Conservation (phyloP, 2,797 vertebrate species). For the Thaleichthys pacificus region DNA sequence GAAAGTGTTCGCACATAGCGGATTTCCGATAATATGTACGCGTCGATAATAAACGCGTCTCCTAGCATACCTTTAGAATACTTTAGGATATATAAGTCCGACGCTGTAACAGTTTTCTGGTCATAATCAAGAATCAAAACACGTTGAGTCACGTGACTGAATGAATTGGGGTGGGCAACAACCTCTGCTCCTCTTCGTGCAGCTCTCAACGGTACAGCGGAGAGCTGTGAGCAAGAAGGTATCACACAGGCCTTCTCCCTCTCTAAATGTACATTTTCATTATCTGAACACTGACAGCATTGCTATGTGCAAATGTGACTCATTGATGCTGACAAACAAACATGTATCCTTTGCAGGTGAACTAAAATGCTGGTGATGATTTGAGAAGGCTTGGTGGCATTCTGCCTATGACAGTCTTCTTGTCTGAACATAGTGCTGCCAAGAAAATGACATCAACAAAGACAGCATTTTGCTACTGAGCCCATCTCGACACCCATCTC, state of each 20-base stretch:
- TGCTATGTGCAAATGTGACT: conserved; percentile 51
- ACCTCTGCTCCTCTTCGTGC: conserved; percentile 52
- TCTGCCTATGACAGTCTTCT: conserved; percentile 52
- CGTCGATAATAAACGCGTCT: background rate
- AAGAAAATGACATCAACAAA: conserved; percentile 52
- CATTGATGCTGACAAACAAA: conserved; percentile 48
- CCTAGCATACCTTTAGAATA: background rate
- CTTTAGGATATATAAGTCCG: background rate
- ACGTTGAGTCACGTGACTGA: conserved; percentile 67
- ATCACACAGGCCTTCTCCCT: conserved; percentile 50
- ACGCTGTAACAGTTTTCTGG: background rate
- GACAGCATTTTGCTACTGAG: conserved; percentile 44
- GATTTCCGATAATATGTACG: background rate
- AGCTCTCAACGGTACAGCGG: conserved; percentile 59
- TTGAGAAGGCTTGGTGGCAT: conserved; percentile 45
- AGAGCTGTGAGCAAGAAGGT: conserved; percentile 48
- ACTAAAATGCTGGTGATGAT: conserved; percentile 33
- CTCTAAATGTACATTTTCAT: conserved; percentile 41
- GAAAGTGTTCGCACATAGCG: background rate
- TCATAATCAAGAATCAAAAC: conserved; percentile 51
- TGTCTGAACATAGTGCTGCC: conserved; percentile 40
- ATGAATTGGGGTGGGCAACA: conserved; percentile 66
- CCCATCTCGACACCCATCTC: conserved; percentile 42
- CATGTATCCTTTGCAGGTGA: conserved; percentile 48
- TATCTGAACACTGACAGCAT: conserved; percentile 25